Percentiles rank a stretch among this genome's conserved stretches.
phyloP scores from a whole-genome alignment of 2,113 vertebrate species.

The Puffinus mauretanicus region DNA sequence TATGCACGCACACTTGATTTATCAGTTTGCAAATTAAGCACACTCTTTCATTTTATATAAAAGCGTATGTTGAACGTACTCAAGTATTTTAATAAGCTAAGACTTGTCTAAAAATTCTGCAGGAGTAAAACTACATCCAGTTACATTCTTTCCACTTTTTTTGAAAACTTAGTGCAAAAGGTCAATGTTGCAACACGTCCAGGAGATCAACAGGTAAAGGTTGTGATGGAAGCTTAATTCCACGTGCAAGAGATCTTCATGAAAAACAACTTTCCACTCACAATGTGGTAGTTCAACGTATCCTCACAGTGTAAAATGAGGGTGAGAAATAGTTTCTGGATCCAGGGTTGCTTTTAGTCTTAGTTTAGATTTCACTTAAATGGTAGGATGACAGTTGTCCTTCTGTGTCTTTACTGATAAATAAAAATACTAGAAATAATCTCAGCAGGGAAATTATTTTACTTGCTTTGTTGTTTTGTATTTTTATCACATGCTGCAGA shows the following conservation, averaged over 20 bases:
- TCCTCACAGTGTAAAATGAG: background rate
- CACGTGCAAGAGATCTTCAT: background rate
- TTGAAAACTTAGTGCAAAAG: background rate
- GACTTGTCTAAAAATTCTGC: background rate
- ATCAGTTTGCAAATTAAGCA: background rate
- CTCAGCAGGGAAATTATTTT: background rate
- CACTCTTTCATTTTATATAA: background rate
- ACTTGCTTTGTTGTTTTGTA: background rate
- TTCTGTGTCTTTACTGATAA: background rate
- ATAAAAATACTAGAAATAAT: background rate
- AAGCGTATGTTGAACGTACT: accelerated
- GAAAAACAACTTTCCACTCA: background rate
- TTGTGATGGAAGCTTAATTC: background rate
- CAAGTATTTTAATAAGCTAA: background rate
- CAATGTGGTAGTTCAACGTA: background rate
- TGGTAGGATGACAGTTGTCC: background rate
- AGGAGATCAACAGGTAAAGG: background rate
- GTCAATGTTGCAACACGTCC: background rate
- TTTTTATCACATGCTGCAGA: background rate
- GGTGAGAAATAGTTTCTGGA: background rate
- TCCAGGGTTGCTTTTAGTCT: background rate
- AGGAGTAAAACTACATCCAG: background rate
- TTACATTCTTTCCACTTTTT: background rate
- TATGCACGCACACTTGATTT: background rate
- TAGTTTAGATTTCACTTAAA: background rate